These are phyloP conservation scores for Oreochromis niloticus DNA, from an alignment of 2,113 vertebrate genomes.

Conservation along the genomic window DNA sequence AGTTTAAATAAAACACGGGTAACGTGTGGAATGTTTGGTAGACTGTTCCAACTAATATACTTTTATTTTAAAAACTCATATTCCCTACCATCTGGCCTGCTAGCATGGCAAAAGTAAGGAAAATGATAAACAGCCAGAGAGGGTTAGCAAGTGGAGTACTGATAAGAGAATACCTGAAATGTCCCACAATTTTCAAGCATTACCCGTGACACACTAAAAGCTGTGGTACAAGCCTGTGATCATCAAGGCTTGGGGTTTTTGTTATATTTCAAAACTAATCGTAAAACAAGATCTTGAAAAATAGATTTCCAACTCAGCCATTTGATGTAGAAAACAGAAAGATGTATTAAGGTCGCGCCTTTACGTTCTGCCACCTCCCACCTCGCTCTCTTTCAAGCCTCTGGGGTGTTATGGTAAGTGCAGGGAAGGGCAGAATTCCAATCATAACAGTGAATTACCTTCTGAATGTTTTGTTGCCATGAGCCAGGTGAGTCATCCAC, in stretches of 20 bases:
- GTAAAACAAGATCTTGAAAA: neutral
- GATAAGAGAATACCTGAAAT: neutral
- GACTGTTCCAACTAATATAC: neutral
- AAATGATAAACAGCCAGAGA: neutral
- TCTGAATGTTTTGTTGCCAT: slow-evolving; percentile 11
- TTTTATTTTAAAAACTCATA: neutral
- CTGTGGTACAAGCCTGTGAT: neutral
- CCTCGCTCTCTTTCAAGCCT: neutral
- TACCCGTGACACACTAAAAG: neutral
- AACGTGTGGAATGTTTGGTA: neutral
- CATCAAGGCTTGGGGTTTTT: neutral
- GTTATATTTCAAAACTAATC: neutral
- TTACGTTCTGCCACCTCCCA: neutral
- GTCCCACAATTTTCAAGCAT: neutral
- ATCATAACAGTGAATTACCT: slow-evolving; percentile 37
- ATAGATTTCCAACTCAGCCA: neutral
- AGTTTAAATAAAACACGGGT: neutral
- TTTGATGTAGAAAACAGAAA: neutral
- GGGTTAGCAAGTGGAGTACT: neutral
- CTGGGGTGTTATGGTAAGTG: neutral
- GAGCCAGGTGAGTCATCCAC: slow-evolving; percentile 35
- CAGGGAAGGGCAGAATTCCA: slow-evolving; percentile 57
- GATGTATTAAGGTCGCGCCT: neutral
- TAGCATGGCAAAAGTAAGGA: neutral
- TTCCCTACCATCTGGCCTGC: neutral